Percentiles rank a stretch among this genome's conserved stretches.
phyloP scores from a whole-genome alignment of 1,140 invertebrate species.

The Microvelia longipes region DNA sequence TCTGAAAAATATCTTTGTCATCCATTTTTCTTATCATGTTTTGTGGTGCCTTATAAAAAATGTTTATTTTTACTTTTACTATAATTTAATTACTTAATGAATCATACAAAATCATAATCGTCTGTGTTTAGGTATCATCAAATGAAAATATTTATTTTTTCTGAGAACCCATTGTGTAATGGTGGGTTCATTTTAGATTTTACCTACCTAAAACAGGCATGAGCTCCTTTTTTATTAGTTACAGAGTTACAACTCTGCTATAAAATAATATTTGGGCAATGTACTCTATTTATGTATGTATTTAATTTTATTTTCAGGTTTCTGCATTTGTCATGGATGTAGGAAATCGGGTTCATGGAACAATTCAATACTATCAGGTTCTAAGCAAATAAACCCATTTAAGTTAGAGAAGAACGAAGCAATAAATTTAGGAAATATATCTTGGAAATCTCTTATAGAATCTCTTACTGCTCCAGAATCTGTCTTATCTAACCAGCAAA shows the following conservation, averaged over 20 bases:
- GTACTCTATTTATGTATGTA: no score
- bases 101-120: no score
- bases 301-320: background rate
- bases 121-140: background rate
- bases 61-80: no score
- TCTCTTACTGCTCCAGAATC: background rate
- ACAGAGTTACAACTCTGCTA: no score
- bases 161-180: background rate
- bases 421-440: background rate
- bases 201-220: no score
- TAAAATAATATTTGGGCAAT: no score
- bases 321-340: conserved; percentile 5
- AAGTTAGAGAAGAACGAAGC: background rate
- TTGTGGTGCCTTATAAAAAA: no score
- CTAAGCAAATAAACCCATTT: background rate
- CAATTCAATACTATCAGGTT: background rate
- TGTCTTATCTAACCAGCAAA: background rate
- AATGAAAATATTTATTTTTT: background rate
- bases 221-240: no score
- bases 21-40: no score
- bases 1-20: no score
- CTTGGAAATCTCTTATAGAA: background rate
- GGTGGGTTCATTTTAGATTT: no score
- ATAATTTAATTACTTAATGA: no score
- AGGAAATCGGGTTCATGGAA: conserved; percentile 5